Evolutionary conservation across 2,113 vertebrate species (phyloP).

Genomic region (Cygnus buccinator): DNA sequence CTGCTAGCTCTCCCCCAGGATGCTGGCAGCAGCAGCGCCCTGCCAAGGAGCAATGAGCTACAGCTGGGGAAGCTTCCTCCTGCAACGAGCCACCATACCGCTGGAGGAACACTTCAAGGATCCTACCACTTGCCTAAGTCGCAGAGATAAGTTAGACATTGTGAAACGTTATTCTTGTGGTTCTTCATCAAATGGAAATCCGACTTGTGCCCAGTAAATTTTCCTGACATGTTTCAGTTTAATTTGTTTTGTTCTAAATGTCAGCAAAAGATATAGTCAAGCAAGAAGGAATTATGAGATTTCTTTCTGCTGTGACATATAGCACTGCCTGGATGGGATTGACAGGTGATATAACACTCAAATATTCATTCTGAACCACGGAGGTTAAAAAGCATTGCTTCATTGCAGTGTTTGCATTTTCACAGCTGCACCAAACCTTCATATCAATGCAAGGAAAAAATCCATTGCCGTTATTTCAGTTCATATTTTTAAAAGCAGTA

Average conservation of each 20-base stretch:
- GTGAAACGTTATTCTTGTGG: neutral
- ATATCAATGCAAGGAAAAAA: neutral
- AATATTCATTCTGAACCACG: accelerated
- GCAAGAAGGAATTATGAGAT: neutral
- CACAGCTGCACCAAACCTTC: neutral
- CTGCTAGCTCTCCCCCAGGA: neutral
- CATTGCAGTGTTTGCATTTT: neutral
- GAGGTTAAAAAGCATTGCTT: neutral
- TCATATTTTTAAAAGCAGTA: neutral
- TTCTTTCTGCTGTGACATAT: accelerated
- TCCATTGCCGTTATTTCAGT: neutral
- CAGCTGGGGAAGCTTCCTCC: neutral
- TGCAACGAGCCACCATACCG: accelerated
- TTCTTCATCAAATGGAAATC: neutral
- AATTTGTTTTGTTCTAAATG: neutral
- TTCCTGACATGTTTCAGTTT: neutral
- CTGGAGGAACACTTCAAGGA: neutral
- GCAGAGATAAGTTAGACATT: neutral
- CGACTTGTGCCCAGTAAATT: neutral
- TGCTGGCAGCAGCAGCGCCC: neutral
- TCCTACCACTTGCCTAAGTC: neutral
- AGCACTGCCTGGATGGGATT: neutral
- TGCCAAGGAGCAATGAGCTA: neutral
- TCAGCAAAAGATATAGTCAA: neutral
- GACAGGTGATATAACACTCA: neutral